Conservation (phyloP, 1,140 invertebrate species). For the Ruditapes philippinarum region DNA sequence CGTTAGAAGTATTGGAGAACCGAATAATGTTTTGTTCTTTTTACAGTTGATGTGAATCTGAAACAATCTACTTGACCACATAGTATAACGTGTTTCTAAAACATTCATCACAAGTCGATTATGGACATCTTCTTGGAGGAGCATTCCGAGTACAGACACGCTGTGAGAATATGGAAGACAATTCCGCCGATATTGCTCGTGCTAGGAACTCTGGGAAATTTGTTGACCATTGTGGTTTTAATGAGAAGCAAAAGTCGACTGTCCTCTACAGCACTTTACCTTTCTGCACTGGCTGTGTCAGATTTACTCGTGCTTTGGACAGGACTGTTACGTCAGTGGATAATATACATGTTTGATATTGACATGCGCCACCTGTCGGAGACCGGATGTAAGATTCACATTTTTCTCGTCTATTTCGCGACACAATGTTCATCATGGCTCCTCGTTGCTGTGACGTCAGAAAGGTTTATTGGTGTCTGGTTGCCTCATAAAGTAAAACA, state of each 20-base stretch:
- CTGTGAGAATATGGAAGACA: conserved; percentile 56
- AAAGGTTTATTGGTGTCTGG: conserved; percentile 74
- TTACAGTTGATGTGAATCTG: no score
- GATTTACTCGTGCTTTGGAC: conserved; percentile 72
- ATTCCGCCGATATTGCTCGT: conserved; percentile 70
- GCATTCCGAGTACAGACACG: conserved; percentile 26
- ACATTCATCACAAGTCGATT: no score
- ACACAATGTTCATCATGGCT: conserved; percentile 74
- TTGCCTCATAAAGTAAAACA: conserved; percentile 67
- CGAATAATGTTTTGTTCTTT: no score
- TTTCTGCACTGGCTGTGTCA: conserved; percentile 66
- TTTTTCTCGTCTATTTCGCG: conserved; percentile 66
- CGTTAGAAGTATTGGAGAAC: no score
- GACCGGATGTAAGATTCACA: conserved; percentile 70
- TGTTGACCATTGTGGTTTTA: conserved; percentile 67
- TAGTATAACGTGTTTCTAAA: no score
- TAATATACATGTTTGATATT: conserved; percentile 65
- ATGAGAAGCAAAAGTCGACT: conserved; percentile 25
- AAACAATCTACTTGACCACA: no score
- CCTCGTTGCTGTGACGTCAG: conserved; percentile 74
- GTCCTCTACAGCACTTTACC: conserved; percentile 68
- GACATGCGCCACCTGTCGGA: conserved; percentile 65
- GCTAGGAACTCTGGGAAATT: conserved; percentile 72
- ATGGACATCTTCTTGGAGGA: conserved; percentile 13
- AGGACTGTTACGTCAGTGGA: conserved; percentile 74